phyloP scores from a whole-genome alignment of 2,888 invertebrate genomes.

The Xestia sexstrigata region DNA sequence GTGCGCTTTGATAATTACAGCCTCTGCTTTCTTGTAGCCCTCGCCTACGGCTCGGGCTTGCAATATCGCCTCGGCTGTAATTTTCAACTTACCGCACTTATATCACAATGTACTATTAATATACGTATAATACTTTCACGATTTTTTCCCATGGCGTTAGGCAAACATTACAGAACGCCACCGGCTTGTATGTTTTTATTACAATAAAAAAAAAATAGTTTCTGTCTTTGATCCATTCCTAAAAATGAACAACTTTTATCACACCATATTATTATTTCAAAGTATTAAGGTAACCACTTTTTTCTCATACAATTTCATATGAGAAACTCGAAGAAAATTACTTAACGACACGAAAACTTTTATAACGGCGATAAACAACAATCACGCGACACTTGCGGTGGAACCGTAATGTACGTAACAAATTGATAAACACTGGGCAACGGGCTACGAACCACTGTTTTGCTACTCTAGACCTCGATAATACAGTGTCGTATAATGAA shows the following conservation, averaged over 20 bases:
- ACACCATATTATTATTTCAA: background rate
- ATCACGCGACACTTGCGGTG: slow-evolving; percentile 57
- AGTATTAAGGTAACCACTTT: slow-evolving; percentile 8
- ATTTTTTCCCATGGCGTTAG: background rate
- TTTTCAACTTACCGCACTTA: no score
- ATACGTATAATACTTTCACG: background rate
- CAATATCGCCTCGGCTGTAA: no score
- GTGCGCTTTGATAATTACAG: no score
- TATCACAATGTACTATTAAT: no score
- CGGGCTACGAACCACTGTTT: slow-evolving; percentile 49
- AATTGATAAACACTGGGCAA: slow-evolving; percentile 70
- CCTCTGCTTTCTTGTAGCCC: no score
- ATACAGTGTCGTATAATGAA: slow-evolving; percentile 43
- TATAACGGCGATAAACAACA: slow-evolving; percentile 67
- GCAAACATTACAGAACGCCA: background rate
- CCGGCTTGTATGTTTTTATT: background rate
- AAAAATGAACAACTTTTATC: background rate
- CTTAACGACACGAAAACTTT: slow-evolving; percentile 53
- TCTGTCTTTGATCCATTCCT: background rate
- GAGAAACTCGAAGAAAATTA: slow-evolving; percentile 51
- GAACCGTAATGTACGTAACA: slow-evolving; percentile 66
- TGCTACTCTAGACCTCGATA: slow-evolving; percentile 53
- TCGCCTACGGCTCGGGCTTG: no score
- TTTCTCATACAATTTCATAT: slow-evolving; percentile 27
- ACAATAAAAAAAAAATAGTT: background rate